phyloP scores from a whole-genome alignment of 2,113 vertebrate genomes.

The Lanius collurio region DNA sequence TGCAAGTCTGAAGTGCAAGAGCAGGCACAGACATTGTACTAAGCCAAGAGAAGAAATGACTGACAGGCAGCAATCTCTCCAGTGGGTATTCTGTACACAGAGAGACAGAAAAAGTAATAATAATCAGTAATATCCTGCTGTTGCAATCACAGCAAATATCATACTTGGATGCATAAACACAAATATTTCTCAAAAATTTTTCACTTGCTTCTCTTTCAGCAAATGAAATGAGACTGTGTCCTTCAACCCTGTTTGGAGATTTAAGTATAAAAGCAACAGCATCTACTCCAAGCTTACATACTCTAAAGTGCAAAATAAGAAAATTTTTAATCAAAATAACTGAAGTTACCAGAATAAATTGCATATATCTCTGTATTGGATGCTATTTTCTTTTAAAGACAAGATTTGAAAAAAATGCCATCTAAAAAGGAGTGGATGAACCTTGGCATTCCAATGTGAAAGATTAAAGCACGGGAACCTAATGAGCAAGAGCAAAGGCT shows the following conservation, averaged over 20 bases:
- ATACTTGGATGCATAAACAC: not conserved
- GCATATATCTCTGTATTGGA: not conserved
- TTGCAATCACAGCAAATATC: not conserved
- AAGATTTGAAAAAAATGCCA: not conserved
- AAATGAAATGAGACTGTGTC: not conserved
- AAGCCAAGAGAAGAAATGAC: not conserved
- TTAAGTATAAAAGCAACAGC: not conserved
- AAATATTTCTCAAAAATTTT: slow-evolving; percentile 10
- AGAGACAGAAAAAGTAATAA: not conserved
- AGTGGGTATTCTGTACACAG: not conserved
- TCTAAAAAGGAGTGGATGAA: not conserved
- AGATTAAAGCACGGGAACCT: not conserved
- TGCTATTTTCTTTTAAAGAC: not conserved
- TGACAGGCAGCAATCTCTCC: not conserved
- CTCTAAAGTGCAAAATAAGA: not conserved
- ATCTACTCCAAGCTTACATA: not conserved
- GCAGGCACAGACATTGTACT: not conserved
- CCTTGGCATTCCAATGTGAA: not conserved
- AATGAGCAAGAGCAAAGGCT: not conserved
- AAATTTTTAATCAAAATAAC: not conserved
- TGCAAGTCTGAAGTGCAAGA: rapidly evolving
- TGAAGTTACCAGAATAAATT: not conserved
- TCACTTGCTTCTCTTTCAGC: not conserved
- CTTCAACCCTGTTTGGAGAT: not conserved
- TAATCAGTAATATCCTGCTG: not conserved